Evolutionary conservation across 2,888 invertebrate genomes (phyloP).

Genomic region (Timandra comae): DNA sequence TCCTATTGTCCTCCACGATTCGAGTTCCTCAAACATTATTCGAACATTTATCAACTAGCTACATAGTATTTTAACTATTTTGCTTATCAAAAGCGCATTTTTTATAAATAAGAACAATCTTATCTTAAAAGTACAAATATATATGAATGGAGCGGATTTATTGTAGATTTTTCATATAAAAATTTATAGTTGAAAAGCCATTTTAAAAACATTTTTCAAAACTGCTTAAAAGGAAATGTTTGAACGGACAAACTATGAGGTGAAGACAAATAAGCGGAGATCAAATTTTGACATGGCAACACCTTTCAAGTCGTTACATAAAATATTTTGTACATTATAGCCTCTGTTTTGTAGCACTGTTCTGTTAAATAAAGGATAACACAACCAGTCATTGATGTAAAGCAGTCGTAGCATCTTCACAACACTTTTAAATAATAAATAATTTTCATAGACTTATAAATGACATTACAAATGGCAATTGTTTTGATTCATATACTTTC

Average conservation of each 20-base stretch:
- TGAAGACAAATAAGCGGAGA: constrained; percentile 64
- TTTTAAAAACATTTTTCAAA: constrained; percentile 32
- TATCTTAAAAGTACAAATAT: constrained; percentile 46
- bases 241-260: constrained; percentile 1
- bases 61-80: constrained; percentile 41
- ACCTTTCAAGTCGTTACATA: constrained; percentile 47
- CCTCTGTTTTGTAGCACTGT: constrained; percentile 58
- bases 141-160: constrained; percentile 41
- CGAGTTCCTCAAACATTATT: constrained; percentile 32
- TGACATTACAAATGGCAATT: no score
- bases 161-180: constrained; percentile 42
- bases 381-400: constrained; percentile 32
- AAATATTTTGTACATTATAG: constrained; percentile 63
- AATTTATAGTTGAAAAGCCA: constrained; percentile 39
- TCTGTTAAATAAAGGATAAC: constrained; percentile 38
- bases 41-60: constrained; percentile 41
- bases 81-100: constrained; percentile 48
- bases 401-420: constrained; percentile 38
- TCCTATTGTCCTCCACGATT: constrained; percentile 21
- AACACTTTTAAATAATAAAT: constrained; percentile 30
- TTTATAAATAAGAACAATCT: constrained; percentile 45
- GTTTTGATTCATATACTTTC: no score
- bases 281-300: constrained; percentile 67
- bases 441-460: no score
- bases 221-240: constrained; percentile 49